These are phyloP conservation scores for Leucoraja ocellata DNA, from an alignment of 2,797 vertebrate species.

Conservation along the genomic window DNA sequence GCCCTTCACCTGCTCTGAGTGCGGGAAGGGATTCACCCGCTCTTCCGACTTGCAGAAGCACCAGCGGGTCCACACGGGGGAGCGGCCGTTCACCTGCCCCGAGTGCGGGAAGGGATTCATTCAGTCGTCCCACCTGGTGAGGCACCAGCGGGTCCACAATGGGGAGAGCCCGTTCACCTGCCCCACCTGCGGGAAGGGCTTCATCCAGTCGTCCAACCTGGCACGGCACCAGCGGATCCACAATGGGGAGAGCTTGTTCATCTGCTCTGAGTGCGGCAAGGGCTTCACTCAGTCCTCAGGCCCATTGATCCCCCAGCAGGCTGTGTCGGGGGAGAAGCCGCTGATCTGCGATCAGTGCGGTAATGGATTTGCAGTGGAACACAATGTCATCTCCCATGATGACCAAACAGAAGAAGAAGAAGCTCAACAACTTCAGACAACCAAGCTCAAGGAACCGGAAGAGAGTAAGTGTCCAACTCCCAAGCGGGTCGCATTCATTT, in stretches of 20 bases:
- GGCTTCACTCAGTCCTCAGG: slow-evolving; percentile 46
- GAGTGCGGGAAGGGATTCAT: not conserved
- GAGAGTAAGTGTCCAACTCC: not conserved
- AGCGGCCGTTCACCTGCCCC: not conserved
- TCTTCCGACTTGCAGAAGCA: too few relatives aligned
- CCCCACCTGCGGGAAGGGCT: slow-evolving; percentile 65
- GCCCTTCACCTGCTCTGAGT: not conserved
- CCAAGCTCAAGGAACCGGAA: not conserved
- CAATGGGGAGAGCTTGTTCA: slow-evolving; percentile 57
- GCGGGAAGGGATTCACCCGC: not conserved
- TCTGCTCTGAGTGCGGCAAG: slow-evolving; percentile 55
- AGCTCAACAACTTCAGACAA: not conserved
- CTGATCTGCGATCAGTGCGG: not conserved
- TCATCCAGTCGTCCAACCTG: slow-evolving; percentile 63
- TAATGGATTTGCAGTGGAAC: too few relatives aligned
- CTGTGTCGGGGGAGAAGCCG: not conserved
- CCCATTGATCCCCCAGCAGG: not conserved
- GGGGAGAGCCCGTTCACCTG: slow-evolving; percentile 77
- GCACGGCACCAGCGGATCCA: slow-evolving; percentile 60
- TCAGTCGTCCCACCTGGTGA: not conserved
- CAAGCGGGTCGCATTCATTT: too few relatives aligned
- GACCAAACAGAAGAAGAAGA: not conserved
- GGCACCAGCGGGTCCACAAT: slow-evolving; percentile 59
- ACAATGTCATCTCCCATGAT: not conserved
- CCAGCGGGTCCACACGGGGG: not conserved